These are phyloP conservation scores for Siderastrea siderea DNA, from an alignment of 92 coral and sea anemone genomes.

Conservation along the genomic window DNA sequence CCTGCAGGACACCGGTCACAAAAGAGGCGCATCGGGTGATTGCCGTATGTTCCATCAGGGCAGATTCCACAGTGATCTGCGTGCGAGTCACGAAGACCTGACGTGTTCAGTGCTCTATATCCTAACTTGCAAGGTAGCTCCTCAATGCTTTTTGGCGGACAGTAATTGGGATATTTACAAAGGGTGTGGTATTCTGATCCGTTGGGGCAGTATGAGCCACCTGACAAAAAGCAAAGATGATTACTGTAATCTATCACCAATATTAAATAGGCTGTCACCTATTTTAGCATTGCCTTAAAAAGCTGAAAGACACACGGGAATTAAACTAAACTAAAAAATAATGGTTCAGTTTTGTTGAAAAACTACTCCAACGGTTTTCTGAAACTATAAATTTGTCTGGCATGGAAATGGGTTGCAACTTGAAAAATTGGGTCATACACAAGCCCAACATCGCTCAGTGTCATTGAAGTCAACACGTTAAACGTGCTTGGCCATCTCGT, in stretches of 20 bases:
- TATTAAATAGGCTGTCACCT: no score
- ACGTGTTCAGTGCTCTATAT: slow-evolving; percentile 62
- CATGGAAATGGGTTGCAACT: no score
- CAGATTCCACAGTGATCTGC: slow-evolving; percentile 73
- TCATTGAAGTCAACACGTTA: no score
- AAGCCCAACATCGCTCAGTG: no score
- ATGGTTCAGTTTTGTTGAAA: no score
- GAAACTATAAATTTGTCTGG: no score
- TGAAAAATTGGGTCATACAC: no score
- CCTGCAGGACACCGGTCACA: slow-evolving; percentile 92
- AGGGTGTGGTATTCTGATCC: slow-evolving; percentile 58
- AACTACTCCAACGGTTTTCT: no score
- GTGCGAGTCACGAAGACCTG: slow-evolving; percentile 76
- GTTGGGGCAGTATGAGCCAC: slow-evolving; percentile 87
- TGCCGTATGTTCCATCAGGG: slow-evolving; percentile 86
- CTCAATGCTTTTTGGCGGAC: slow-evolving; percentile 79
- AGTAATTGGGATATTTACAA: slow-evolving; percentile 89
- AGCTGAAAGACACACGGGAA: no score
- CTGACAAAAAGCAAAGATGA: slow-evolving; percentile 31
- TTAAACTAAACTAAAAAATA: no score
- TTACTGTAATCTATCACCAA: neutral
- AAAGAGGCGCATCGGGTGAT: slow-evolving; percentile 75
- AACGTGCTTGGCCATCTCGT: no score
- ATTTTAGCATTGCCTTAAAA: no score
- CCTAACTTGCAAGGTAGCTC: slow-evolving; percentile 85